Evolutionary conservation across 2,113 vertebrate species (phyloP).

Genomic region (Kryptolebias marmoratus): DNA sequence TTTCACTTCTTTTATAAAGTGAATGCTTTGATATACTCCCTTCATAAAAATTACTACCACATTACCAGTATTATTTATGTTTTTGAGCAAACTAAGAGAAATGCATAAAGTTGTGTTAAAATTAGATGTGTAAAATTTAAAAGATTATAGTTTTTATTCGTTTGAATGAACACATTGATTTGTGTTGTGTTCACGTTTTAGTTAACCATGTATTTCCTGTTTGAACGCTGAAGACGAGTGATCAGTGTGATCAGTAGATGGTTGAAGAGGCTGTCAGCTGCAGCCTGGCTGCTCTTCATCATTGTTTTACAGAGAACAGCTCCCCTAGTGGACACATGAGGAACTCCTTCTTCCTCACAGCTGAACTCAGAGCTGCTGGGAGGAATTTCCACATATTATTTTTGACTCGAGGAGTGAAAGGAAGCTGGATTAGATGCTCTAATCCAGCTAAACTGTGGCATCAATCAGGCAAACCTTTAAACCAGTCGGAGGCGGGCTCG

Average conservation of each 20-base stretch:
- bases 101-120: no score
- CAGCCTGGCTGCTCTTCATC: conserved; percentile 8
- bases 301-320: conserved; percentile 63
- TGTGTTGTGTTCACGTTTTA: not conserved
- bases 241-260: not conserved
- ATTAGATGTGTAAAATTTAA: no score
- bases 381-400: conserved; percentile 30
- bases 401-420: conserved; percentile 13
- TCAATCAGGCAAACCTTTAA: conserved; percentile 44
- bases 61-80: no score
- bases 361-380: conserved; percentile 13
- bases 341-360: not conserved
- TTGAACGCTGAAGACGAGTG: not conserved
- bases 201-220: not conserved
- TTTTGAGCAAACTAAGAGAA: no score
- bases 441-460: conserved; percentile 48
- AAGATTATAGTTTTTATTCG: no score
- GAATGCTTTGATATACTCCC: no score
- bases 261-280: conserved; percentile 7
- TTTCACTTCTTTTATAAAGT: no score
- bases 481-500: conserved; percentile 17
- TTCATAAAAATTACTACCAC: no score
- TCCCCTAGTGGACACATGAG: conserved; percentile 58
- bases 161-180: not conserved
- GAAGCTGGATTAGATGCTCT: conserved; percentile 43